These are phyloP conservation scores for Drosophila leonis DNA, from an alignment of 2,888 invertebrate genomes.

Conservation along the genomic window DNA sequence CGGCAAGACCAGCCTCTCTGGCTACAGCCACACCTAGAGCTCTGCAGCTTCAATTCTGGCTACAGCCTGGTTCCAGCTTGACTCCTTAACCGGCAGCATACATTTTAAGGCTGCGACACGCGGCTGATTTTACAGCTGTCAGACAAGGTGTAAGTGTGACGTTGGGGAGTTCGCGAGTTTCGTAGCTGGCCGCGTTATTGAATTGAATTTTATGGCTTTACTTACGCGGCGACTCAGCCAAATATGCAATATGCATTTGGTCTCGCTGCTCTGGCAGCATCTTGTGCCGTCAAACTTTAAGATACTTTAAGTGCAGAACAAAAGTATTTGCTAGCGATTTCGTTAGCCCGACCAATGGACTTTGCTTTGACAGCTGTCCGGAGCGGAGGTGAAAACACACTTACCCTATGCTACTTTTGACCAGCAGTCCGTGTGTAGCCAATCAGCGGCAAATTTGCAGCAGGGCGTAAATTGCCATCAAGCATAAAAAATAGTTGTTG, in stretches of 20 bases:
- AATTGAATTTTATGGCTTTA: conserved; percentile 78
- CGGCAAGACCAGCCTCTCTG: conserved; percentile 10
- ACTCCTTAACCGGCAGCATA: conserved; percentile 26
- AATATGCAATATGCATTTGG: conserved; percentile 65
- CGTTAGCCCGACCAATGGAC: conserved; percentile 33
- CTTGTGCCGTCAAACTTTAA: conserved; percentile 52
- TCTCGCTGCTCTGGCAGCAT: conserved; percentile 3
- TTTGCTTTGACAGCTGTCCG: conserved; percentile 73
- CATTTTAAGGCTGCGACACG: conserved; percentile 70
- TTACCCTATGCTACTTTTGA: conserved; percentile 18
- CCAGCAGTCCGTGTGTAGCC: conserved; percentile 61
- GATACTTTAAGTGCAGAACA: conserved; percentile 54
- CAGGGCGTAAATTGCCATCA: conserved; percentile 79
- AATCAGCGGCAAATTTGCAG: conserved; percentile 79
- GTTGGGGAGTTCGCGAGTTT: conserved; percentile 38
- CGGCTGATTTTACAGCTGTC: conserved; percentile 77
- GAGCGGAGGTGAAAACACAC: conserved; percentile 29
- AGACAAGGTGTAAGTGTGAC: conserved; percentile 60
- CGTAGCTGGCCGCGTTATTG: conserved; percentile 69
- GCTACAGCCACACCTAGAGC: conserved; percentile 1
- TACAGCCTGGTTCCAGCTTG: conserved; percentile 1
- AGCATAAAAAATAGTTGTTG: conserved; percentile 75
- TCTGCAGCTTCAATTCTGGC: conserved; percentile 18
- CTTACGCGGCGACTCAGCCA: conserved; percentile 58
- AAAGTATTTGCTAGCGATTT: conserved; percentile 32